Evolutionary conservation across 2,888 invertebrate species (phyloP), one percentile per base, ranked within the genome.

Genomic region (Rugalucina vietnamica): DNA sequence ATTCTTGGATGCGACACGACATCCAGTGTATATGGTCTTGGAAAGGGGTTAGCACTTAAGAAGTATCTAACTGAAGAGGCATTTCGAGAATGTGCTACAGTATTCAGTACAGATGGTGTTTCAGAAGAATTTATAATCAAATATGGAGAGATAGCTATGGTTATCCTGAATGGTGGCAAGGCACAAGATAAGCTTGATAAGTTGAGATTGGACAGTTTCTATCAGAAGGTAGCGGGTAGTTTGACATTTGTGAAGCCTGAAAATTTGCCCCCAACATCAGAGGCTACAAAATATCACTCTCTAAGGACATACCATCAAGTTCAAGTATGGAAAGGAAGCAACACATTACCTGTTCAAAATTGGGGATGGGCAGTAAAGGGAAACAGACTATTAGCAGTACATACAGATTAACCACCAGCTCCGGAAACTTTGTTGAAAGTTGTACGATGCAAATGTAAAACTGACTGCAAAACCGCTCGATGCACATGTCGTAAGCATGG

Each of bases 1-100:
- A 27, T 89, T 21, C 60, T 76, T 18, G 89, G 88, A 29, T 89
- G 90, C 77, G 85, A 90, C 79, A 87, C 89, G 24, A 85, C 86
- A 27, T 87, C 86, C 10, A 73, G 84, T 32, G 27, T 89, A 29
- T 87, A 57, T 79, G 82, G 87, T 21, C 57, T 85, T 8, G 84
- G 85, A 14, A 87, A 88, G 72, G 80, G 43, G 14, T 24, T 65
- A 5, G 76, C 73, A 0, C 24, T 88, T 18, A 82, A 82, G 36
- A 82, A 81, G 29, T 34, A 12, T 12, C n/a, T n/a, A n/a, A n/a
- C n/a, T n/a, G n/a, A n/a, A n/a, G n/a, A n/a, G n/a, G n/a, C n/a
- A n/a, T n/a, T n/a, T n/a, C n/a, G n/a, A n/a, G n/a, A n/a, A n/a
- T n/a, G n/a, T n/a, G n/a, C n/a, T n/a, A n/a, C n/a, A n/a, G n/a